Conservation (phyloP, 2,797 vertebrate genomes). For the Acipenser ruthenus region DNA sequence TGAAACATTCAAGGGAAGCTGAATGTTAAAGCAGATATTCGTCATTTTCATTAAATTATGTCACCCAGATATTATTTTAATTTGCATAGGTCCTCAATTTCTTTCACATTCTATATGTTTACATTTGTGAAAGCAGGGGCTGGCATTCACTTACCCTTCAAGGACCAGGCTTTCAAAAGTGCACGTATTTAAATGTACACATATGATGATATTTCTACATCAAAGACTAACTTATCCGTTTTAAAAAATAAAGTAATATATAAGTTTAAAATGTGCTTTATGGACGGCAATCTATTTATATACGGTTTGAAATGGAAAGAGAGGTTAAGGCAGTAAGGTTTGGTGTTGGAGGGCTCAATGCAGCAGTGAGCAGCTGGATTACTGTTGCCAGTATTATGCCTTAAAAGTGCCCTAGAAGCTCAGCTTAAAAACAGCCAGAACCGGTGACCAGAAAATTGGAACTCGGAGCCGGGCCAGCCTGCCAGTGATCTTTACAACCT, state of each 20-base stretch:
- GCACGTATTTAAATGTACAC: no score
- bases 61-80: no score
- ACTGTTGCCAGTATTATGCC: constrained; percentile 5
- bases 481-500: background rate
- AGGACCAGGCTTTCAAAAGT: no score
- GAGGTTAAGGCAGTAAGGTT: background rate
- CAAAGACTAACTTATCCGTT: background rate
- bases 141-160: no score
- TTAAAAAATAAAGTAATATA: constrained; percentile 4
- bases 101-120: no score
- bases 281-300: background rate
- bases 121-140: no score
- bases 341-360: constrained; percentile 10
- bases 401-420: constrained; percentile 2
- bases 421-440: constrained; percentile 1
- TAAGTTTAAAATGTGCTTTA: constrained; percentile 14
- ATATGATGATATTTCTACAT: background rate
- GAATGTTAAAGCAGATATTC: no score
- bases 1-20: no score
- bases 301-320: no score
- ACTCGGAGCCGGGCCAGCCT: background rate
- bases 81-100: no score
- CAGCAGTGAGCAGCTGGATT: constrained; percentile 9
- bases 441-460: constrained; percentile 7
- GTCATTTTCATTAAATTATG: no score